Percentiles rank a stretch among this genome's conserved stretches.
phyloP scores from a whole-genome alignment of 2,797 vertebrate genomes.

The Melanotaenia parkinsoni region DNA sequence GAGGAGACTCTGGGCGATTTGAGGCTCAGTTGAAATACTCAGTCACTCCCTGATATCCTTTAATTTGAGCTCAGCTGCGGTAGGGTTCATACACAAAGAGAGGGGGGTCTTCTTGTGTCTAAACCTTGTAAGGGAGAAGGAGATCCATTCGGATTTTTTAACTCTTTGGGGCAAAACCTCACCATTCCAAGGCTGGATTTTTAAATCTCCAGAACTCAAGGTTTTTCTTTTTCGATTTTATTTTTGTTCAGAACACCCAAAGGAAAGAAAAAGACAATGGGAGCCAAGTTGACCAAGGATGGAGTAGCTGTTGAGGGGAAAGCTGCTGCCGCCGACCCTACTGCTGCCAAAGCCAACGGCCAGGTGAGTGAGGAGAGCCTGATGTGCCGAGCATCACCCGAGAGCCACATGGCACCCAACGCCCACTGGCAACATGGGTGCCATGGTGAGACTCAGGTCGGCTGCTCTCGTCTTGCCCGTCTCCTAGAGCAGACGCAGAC shows the following conservation, averaged over 20 bases:
- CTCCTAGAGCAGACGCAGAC: neutral
- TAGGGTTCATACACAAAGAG: conserved; percentile 48
- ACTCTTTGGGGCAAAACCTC: conserved; percentile 47
- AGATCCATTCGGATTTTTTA: conserved; percentile 59
- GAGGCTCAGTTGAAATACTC: conserved; percentile 81
- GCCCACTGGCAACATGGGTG: conserved; percentile 62
- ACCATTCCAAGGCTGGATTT: conserved; percentile 70
- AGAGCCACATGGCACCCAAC: conserved; percentile 74
- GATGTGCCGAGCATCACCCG: conserved; percentile 19
- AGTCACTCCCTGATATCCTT: conserved; percentile 68
- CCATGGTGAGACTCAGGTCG: conserved; percentile 6
- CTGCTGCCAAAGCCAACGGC: conserved; percentile 4
- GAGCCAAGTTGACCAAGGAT: conserved; percentile 90
- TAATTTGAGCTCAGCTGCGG: conserved; percentile 77
- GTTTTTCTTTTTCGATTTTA: conserved; percentile 72
- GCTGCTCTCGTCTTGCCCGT: neutral
- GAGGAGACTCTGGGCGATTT: conserved; percentile 76
- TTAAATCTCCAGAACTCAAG: conserved; percentile 54
- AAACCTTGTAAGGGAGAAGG: conserved; percentile 46
- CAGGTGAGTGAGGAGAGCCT: conserved; percentile 78
- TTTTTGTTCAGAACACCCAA: conserved; percentile 52
- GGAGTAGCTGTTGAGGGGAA: conserved; percentile 85
- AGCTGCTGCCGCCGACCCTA: conserved; percentile 75
- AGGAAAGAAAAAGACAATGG: conserved; percentile 84
- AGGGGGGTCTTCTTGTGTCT: conserved; percentile 43